phyloP scores from a whole-genome alignment of 1,140 invertebrate species.

The Cryptotermes secundus region DNA sequence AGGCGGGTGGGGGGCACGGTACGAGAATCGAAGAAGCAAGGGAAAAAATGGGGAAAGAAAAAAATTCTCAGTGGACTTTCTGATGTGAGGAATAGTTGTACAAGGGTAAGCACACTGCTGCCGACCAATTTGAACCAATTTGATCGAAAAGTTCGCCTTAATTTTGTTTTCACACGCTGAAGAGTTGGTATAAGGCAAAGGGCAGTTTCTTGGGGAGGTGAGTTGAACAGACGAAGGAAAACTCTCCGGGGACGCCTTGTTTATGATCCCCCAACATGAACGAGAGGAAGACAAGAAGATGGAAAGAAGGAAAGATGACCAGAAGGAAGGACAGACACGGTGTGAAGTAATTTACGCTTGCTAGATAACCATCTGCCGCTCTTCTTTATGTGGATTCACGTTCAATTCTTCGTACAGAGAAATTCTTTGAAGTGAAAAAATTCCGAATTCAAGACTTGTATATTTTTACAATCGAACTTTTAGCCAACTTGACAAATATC shows the following conservation, averaged over 20 bases:
- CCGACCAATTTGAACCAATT: conserved; percentile 35
- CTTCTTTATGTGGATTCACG: background rate
- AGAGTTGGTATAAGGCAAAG: conserved; percentile 6
- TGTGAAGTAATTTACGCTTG: background rate
- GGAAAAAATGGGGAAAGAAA: conserved; percentile 20
- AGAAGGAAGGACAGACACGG: background rate
- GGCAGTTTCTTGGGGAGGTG: conserved; percentile 7
- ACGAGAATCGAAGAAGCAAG: conserved; percentile 9
- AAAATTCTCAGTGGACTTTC: conserved; percentile 20
- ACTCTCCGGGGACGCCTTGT: conserved; percentile 12
- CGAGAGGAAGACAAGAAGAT: background rate
- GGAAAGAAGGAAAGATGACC: background rate
- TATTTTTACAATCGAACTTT: background rate
- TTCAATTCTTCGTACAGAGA: background rate
- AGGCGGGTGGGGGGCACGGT: background rate
- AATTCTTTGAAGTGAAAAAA: background rate
- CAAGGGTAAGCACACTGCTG: conserved; percentile 22
- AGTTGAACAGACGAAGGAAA: conserved; percentile 1
- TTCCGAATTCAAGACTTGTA: background rate
- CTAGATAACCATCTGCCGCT: no score
- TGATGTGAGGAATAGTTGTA: conserved; percentile 7
- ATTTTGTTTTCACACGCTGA: conserved; percentile 34
- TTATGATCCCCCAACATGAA: background rate
- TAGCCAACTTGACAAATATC: no score
- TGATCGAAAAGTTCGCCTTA: conserved; percentile 28